phyloP scores from a whole-genome alignment of 2,797 vertebrate genomes.

The Urophycis tenuis region DNA sequence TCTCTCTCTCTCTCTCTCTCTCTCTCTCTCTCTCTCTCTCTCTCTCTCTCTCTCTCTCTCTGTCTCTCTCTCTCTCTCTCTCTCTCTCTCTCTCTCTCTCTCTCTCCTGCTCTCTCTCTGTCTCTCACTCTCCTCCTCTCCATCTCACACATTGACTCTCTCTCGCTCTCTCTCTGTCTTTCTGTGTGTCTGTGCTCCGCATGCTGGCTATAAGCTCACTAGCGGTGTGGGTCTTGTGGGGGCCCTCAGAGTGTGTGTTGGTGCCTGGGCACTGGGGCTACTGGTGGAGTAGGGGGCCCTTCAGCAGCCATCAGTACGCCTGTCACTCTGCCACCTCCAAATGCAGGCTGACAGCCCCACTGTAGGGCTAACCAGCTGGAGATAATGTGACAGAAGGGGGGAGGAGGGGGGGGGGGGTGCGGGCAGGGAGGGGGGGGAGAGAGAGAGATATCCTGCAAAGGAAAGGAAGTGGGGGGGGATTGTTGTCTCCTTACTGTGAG shows the following conservation, averaged over 20 bases:
- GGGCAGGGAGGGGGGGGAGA: slow-evolving; percentile 36
- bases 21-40: too few species aligned
- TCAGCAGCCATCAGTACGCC: slow-evolving; percentile 78
- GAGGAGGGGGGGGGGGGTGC: slow-evolving; percentile 65
- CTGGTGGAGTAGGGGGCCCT: slow-evolving; percentile 62
- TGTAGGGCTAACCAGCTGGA: slow-evolving; percentile 84
- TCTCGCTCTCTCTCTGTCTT: neutral
- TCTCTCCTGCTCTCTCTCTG: neutral
- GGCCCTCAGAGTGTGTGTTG: slow-evolving; percentile 80
- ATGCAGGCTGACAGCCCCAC: slow-evolving; percentile 84
- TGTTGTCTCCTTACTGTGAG: neutral
- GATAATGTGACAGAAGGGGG: slow-evolving; percentile 86
- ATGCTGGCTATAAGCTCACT: neutral
- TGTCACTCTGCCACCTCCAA: slow-evolving; percentile 73
- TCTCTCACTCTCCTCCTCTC: neutral
- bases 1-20: too few species aligned
- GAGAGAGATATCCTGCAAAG: slow-evolving; percentile 24
- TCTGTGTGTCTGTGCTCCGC: neutral
- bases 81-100: neutral
- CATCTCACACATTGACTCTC: too few species aligned
- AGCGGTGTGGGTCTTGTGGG: slow-evolving; percentile 53
- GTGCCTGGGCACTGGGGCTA: slow-evolving; percentile 70
- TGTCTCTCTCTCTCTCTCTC: neutral
- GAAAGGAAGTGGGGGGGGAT: neutral
- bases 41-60: neutral